These are phyloP conservation scores for Esperia sulphurella DNA, from an alignment of 2,888 invertebrate species.

Conservation along the genomic window DNA sequence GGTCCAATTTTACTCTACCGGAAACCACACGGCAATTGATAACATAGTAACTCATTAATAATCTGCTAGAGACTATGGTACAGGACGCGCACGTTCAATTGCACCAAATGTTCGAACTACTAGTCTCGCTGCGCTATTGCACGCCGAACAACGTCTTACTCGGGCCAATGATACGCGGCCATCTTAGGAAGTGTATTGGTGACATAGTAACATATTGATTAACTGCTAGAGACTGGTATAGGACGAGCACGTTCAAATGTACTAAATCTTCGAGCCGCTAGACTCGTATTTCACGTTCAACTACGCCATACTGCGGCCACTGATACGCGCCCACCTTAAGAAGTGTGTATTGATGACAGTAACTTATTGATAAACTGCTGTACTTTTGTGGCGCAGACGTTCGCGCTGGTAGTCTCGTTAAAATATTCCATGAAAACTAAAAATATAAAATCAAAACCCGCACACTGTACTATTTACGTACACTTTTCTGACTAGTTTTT, in stretches of 20 bases:
- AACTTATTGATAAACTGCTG: no score
- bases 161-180: conserved; percentile 81
- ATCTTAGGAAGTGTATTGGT: conserved; percentile 64
- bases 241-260: conserved; percentile 53
- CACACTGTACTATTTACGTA: no score
- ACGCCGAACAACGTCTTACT: conserved; percentile 76
- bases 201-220: conserved; percentile 66
- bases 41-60: conserved; percentile 68
- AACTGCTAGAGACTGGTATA: conserved; percentile 82
- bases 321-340: conserved; percentile 81
- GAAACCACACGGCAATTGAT: no score
- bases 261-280: conserved; percentile 73
- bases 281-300: conserved; percentile 74
- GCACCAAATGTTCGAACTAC: conserved; percentile 68
- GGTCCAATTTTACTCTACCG: no score
- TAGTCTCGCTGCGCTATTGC: conserved; percentile 76
- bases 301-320: conserved; percentile 80
- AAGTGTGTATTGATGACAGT: no score
- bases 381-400: no score
- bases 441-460: no score
- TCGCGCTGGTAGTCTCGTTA: no score
- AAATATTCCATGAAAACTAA: no score
- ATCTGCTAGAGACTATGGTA: conserved; percentile 82
- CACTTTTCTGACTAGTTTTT: no score
- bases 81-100: conserved; percentile 55